Evolutionary conservation across 2,888 invertebrate genomes (phyloP).

Genomic region (Melanotus villosus): DNA sequence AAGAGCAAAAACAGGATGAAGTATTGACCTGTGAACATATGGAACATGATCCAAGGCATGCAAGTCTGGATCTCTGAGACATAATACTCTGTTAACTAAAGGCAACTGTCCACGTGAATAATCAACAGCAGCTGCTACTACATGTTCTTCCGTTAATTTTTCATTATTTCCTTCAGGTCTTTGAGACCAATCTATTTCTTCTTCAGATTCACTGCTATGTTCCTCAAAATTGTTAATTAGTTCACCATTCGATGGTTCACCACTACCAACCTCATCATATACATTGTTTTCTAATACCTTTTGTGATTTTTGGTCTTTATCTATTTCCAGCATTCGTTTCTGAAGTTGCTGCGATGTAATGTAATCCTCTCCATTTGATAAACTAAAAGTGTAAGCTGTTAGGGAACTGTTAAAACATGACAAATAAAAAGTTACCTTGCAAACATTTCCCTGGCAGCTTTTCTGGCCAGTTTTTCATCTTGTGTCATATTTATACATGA

Average conservation of each 20-base stretch:
- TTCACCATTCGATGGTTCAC: conserved; percentile 58
- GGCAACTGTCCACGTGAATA: conserved; percentile 87
- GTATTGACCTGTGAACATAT: conserved; percentile 79
- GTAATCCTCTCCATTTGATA: conserved; percentile 89
- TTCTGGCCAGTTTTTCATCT: conserved; percentile 89
- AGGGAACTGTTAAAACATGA: background rate
- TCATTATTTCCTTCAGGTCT: conserved; percentile 71
- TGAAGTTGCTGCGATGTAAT: conserved; percentile 88
- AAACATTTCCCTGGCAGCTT: conserved; percentile 90
- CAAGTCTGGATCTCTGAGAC: conserved; percentile 78
- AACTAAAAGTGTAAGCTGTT: conserved; percentile 62
- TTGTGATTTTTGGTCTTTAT: conserved; percentile 59
- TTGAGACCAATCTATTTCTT: conserved; percentile 67
- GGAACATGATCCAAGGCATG: conserved; percentile 81
- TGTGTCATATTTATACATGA: conserved; percentile 87
- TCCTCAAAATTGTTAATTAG: conserved; percentile 60
- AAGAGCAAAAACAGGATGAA: conserved; percentile 81
- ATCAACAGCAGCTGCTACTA: conserved; percentile 85
- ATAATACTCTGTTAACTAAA: conserved; percentile 79
- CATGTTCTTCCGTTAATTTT: conserved; percentile 85
- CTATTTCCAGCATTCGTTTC: conserved; percentile 80
- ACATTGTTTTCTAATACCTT: conserved; percentile 10
- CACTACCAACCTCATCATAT: conserved; percentile 33
- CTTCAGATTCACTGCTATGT: conserved; percentile 59
- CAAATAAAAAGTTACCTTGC: conserved; percentile 73